A percentile compares a stretch with the other conserved stretches of the same genome.
phyloP scores from a whole-genome alignment of 2,797 vertebrate genomes.

The Enteromius fasciolatus region DNA sequence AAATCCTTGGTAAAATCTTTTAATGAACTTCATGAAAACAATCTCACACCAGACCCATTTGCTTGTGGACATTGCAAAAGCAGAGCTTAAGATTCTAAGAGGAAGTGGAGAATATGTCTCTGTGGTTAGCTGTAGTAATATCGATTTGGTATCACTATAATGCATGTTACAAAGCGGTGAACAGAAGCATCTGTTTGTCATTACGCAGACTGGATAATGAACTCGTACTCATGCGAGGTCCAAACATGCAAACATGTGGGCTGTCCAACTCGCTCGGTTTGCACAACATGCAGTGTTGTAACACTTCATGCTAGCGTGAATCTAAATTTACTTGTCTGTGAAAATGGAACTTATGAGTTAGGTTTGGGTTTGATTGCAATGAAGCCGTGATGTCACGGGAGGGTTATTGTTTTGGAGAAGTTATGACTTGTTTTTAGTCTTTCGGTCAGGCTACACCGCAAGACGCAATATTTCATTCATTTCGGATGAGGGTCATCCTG shows the following conservation, averaged over 20 bases:
- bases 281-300: slow-evolving; percentile 3
- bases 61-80: slow-evolving; percentile 38
- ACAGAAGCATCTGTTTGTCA: slow-evolving; percentile 71
- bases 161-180: slow-evolving; percentile 38
- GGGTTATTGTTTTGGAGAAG: slow-evolving; percentile 17
- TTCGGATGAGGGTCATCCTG: slow-evolving; percentile 4
- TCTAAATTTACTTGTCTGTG: background rate
- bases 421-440: slow-evolving; percentile 34
- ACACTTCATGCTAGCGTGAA: background rate
- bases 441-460: slow-evolving; percentile 23
- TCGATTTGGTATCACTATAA: slow-evolving; percentile 63
- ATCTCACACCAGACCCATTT: slow-evolving; percentile 13
- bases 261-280: background rate
- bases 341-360: slow-evolving; percentile 20
- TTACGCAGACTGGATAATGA: slow-evolving; percentile 70
- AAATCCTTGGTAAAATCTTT: slow-evolving; percentile 30
- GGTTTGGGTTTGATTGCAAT: slow-evolving; percentile 13
- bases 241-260: slow-evolving; percentile 59
- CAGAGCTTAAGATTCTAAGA: slow-evolving; percentile 39
- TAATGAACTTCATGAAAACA: slow-evolving; percentile 36
- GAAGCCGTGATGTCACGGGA: background rate
- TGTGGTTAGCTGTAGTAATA: slow-evolving; percentile 65
- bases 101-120: slow-evolving; percentile 55
- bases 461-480: slow-evolving; percentile 24
- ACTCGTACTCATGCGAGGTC: slow-evolving; percentile 69